phyloP scores from a whole-genome alignment of 1,140 invertebrate genomes.

The Andrena cerasifolii region DNA sequence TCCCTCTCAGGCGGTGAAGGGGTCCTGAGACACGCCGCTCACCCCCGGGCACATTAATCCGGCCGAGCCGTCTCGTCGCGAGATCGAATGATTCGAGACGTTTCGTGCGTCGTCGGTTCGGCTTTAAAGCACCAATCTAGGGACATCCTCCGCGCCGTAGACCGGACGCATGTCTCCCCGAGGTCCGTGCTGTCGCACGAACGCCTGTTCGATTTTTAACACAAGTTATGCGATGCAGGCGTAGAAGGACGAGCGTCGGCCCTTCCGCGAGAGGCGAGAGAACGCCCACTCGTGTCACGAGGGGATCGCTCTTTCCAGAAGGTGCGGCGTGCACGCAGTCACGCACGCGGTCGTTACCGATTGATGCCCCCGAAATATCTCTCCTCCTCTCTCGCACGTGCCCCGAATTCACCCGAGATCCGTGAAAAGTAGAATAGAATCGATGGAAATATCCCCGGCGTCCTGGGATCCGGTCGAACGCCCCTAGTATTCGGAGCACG shows the following conservation, averaged over 20 bases:
- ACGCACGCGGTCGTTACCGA: slow-evolving; percentile 53
- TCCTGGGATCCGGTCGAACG: background rate
- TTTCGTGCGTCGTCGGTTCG: slow-evolving; percentile 8
- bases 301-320: slow-evolving; percentile 46
- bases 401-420: background rate
- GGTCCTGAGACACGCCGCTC: slow-evolving; percentile 11
- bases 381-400: background rate
- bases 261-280: background rate
- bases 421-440: background rate
- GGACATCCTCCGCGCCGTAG: slow-evolving; percentile 8
- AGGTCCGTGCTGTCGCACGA: slow-evolving; percentile 15
- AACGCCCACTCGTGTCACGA: slow-evolving; percentile 34
- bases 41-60: slow-evolving; percentile 5
- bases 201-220: slow-evolving; percentile 30
- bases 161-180: slow-evolving; percentile 12
- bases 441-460: background rate
- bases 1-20: slow-evolving; percentile 24
- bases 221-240: background rate
- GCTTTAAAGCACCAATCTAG: slow-evolving; percentile 27
- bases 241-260: background rate
- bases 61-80: background rate
- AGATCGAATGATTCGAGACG: background rate
- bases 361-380: background rate
- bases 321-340: slow-evolving; percentile 41
- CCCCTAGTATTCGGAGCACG: background rate